Percentiles rank a stretch among this genome's conserved stretches.
phyloP scores from a whole-genome alignment of 1,140 invertebrate species.

The Drosophila carrolli region DNA sequence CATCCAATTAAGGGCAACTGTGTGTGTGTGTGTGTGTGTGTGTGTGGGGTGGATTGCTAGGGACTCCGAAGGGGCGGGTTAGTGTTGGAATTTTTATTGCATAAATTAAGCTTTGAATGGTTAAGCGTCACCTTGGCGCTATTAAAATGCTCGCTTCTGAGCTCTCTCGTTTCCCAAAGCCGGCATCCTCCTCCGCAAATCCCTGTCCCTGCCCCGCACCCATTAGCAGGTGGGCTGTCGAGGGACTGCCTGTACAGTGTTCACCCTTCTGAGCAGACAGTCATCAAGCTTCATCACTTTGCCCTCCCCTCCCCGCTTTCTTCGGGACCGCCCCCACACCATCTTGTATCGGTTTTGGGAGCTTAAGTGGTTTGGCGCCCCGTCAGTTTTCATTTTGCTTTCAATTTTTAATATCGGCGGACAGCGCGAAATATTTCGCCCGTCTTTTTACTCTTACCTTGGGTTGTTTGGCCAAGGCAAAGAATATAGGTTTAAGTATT shows the following conservation, averaged over 20 bases:
- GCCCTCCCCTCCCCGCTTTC: not conserved
- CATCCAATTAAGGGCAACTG: constrained; percentile 61
- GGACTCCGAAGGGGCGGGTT: constrained; percentile 2
- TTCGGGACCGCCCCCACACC: not conserved
- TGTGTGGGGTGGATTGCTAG: not conserved
- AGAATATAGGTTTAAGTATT: too few species aligned
- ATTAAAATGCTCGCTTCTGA: constrained; percentile 63
- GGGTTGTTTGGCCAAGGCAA: not conserved
- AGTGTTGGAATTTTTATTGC: constrained; percentile 72
- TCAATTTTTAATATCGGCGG: constrained; percentile 64
- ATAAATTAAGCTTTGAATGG: constrained; percentile 82
- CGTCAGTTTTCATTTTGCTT: constrained; percentile 67
- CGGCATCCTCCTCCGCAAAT: not conserved
- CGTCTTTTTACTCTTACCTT: not conserved
- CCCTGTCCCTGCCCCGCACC: constrained; percentile 2
- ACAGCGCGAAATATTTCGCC: constrained; percentile 31
- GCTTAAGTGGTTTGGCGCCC: constrained; percentile 74
- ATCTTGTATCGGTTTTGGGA: constrained; percentile 64
- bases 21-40: constrained; percentile 11
- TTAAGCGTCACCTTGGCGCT: constrained; percentile 80
- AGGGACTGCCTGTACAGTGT: constrained; percentile 19
- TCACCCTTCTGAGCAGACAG: constrained; percentile 39
- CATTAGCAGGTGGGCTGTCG: constrained; percentile 55
- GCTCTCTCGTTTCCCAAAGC: constrained; percentile 4
- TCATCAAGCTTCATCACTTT: constrained; percentile 55